Base-by-base conservation (phyloP, 1,140 invertebrate species). In the Tetragnatha versicolor region DNA sequence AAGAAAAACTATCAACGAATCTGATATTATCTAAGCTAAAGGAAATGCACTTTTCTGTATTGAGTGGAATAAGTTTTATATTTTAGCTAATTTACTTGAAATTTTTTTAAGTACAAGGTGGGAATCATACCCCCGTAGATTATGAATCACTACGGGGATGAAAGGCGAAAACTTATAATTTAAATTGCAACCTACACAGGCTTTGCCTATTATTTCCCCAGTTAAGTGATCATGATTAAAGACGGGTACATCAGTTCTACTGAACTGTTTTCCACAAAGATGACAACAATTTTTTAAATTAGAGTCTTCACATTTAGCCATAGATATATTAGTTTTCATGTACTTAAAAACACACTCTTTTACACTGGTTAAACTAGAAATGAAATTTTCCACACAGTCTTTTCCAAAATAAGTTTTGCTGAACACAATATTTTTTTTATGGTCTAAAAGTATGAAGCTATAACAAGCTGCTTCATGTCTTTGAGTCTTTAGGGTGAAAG, bases 61-160 rank as follows among this genome's bases (percentile, higher is more conserved):
- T 37, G 17, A 61, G 17, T 31, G 45, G 68, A n/a, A 70, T 55
- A 37, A 55, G 53, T 55, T 35, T 39, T 14, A 70, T 55, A 27
- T 55, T 55, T 53, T 69, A 2, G 7, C 33, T 33, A 39, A 39
- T 10, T 70, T 29, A 2, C 17, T 70, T 55, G 49, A 49, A 20
- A 70, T 35, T 53, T 70, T 14, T 70, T 70, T 70, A 22, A 70
- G 27, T 29, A 70, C 55, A 4, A 39, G 27, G 14, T 70, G 68
- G 9, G 35, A 31, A 27, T 70, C 68, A 20, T 70, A 70, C 2
- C 35, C 35, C 42, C 20, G 27, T 12, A 55, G 42, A 39, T 55
- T 55, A 53, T 70, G 68, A 6, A 70, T 37, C 10, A 70, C 29
- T 2, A 70, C 49, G 20, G 20, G 47, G 20, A 70, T 10, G 35